These are phyloP conservation scores for Abscondita cerata DNA, from an alignment of 2,888 invertebrate genomes.

Conservation along the genomic window DNA sequence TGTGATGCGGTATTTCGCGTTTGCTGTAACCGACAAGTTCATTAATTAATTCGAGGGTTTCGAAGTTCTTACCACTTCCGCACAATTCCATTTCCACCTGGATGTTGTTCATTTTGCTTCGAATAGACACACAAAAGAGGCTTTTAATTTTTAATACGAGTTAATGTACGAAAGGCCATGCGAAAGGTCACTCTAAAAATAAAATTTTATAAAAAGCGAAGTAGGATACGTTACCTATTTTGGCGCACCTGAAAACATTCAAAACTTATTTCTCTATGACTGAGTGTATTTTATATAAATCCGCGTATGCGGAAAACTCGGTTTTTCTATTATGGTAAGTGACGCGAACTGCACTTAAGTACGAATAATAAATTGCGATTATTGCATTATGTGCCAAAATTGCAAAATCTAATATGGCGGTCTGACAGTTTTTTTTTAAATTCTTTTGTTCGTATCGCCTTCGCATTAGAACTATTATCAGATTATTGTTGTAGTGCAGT, in stretches of 20 bases:
- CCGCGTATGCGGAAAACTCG: too few relatives aligned
- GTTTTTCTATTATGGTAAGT: too few relatives aligned
- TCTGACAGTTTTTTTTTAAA: too few relatives aligned
- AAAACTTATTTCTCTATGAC: slow-evolving; percentile 26
- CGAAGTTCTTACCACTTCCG: slow-evolving; percentile 62
- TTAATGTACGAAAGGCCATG: slow-evolving; percentile 32
- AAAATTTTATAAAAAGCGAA: slow-evolving; percentile 21
- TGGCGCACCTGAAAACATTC: slow-evolving; percentile 11
- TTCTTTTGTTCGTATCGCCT: too few relatives aligned
- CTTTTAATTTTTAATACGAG: slow-evolving; percentile 13
- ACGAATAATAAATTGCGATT: too few relatives aligned
- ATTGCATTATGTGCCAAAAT: too few relatives aligned
- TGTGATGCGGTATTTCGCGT: slow-evolving; percentile 69
- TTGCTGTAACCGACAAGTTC: slow-evolving; percentile 64
- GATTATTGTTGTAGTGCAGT: too few relatives aligned
- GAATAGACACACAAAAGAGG: slow-evolving; percentile 14
- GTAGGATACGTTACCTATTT: slow-evolving; percentile 24
- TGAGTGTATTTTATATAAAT: too few relatives aligned
- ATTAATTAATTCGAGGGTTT: slow-evolving; percentile 31
- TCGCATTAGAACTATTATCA: too few relatives aligned
- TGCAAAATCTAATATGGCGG: too few relatives aligned
- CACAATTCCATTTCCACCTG: slow-evolving; percentile 58
- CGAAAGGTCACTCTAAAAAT: slow-evolving; percentile 35
- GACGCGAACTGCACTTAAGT: too few relatives aligned
- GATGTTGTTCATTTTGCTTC: slow-evolving; percentile 19